These are phyloP conservation scores for Cetonia aurata DNA, from an alignment of 2,888 invertebrate genomes.

Conservation along the genomic window DNA sequence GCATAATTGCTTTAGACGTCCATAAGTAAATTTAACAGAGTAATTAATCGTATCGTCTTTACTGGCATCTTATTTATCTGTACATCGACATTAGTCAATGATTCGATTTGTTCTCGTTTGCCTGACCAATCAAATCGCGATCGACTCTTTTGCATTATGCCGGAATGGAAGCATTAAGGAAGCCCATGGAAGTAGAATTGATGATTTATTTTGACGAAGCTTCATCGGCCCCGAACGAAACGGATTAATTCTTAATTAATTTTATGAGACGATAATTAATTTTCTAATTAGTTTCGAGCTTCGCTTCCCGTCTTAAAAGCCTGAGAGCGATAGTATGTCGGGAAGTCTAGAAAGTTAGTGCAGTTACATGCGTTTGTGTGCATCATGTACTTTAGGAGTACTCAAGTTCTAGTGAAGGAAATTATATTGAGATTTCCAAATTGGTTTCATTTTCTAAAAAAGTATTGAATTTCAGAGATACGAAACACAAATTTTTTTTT, in stretches of 20 bases:
- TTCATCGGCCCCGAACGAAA: conserved; percentile 1
- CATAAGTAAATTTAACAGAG: conserved; percentile 4
- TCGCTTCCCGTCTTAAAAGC: not conserved
- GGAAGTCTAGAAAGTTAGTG: not conserved
- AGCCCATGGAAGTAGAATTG: not conserved
- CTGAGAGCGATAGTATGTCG: not conserved
- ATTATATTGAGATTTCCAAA: no score
- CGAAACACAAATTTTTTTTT: no score
- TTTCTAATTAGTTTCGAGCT: conserved; percentile 22
- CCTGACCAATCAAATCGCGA: not conserved
- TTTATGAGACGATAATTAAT: conserved; percentile 18
- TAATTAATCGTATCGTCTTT: conserved; percentile 1
- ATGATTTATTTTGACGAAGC: conserved; percentile 16
- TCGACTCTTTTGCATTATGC: not conserved
- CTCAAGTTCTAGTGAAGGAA: no score
- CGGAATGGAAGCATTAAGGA: not conserved
- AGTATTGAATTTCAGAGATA: no score
- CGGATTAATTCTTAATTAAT: conserved; percentile 20
- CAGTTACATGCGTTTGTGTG: no score
- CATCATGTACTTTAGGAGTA: no score
- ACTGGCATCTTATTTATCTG: no score
- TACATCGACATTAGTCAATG: no score
- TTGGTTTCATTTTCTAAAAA: no score
- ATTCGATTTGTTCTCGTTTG: no score
- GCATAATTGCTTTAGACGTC: not conserved